Evolutionary conservation across 2,888 invertebrate species (phyloP).

Genomic region (Drosophila hamatofila): DNA sequence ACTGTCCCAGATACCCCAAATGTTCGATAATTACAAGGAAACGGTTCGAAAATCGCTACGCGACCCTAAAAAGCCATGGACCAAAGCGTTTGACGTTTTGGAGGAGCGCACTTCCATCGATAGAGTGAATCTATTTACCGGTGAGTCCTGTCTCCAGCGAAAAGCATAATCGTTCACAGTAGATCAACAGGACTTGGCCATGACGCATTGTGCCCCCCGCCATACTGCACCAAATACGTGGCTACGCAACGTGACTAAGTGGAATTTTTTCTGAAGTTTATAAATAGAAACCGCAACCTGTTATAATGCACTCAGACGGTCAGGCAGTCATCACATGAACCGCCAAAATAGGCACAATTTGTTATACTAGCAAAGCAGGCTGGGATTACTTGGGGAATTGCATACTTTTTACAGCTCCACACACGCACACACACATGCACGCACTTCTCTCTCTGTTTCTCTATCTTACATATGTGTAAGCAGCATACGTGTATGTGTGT

Average conservation of each 20-base stretch:
- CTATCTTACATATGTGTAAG: conserved; percentile 1
- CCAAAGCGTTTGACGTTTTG: conserved; percentile 87
- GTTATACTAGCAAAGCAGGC: conserved; percentile 12
- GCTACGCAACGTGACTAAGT: conserved; percentile 46
- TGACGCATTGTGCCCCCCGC: conserved; percentile 24
- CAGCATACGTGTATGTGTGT: conserved; percentile 11
- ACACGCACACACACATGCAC: conserved; percentile 22
- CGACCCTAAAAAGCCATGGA: conserved; percentile 91
- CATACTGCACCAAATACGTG: conserved; percentile 48
- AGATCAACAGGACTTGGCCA: conserved; percentile 14
- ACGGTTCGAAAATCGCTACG: conserved; percentile 87
- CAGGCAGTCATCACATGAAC: conserved; percentile 33
- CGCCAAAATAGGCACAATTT: conserved; percentile 42
- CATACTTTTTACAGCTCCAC: conserved; percentile 20
- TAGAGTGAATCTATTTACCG: conserved; percentile 91
- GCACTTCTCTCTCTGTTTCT: background rate
- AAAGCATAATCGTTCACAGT: conserved; percentile 11
- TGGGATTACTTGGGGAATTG: conserved; percentile 14
- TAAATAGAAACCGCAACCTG: conserved; percentile 65
- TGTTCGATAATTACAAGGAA: conserved; percentile 87
- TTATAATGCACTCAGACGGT: conserved; percentile 47
- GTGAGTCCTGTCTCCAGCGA: conserved; percentile 86
- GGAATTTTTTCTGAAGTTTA: conserved; percentile 47
- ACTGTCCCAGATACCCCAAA: conserved; percentile 53
- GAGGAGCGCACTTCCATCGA: conserved; percentile 91